Evolutionary conservation across 1,140 invertebrate species (phyloP).

Genomic region (Drosophila willistoni): DNA sequence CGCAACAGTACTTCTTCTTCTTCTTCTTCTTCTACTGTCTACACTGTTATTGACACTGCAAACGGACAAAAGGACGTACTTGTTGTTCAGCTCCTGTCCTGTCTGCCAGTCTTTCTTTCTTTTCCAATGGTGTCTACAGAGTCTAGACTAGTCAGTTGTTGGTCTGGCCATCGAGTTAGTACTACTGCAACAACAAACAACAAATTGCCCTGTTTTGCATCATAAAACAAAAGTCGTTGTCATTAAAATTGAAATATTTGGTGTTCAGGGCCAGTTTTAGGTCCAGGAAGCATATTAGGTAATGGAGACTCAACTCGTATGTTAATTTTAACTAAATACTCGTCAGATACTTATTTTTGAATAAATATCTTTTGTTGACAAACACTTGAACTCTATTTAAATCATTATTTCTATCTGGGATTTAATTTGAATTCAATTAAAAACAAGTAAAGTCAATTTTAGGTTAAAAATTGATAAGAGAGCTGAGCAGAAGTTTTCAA

Average conservation of each 20-base stretch:
- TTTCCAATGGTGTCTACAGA: slow-evolving; percentile 5
- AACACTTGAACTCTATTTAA: too few species aligned
- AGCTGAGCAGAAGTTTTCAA: too few species aligned
- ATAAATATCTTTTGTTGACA: too few species aligned
- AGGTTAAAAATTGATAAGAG: too few species aligned
- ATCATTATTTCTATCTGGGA: too few species aligned
- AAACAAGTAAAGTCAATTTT: too few species aligned
- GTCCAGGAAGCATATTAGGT: not conserved
- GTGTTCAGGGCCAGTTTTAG: not conserved
- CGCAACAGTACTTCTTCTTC: not conserved
- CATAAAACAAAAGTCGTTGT: slow-evolving; percentile 32
- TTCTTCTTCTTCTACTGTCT: not conserved
- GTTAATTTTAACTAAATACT: not conserved
- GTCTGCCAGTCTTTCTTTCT: slow-evolving; percentile 27
- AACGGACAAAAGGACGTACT: slow-evolving; percentile 37
- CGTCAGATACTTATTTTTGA: too few species aligned
- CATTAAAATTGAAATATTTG: slow-evolving; percentile 41
- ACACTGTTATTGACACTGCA: slow-evolving; percentile 44
- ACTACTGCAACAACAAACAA: slow-evolving; percentile 27
- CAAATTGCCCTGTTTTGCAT: slow-evolving; percentile 35
- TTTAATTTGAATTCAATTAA: too few species aligned
- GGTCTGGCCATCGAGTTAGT: not conserved
- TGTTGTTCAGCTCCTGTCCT: slow-evolving; percentile 48
- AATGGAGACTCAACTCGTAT: not conserved
- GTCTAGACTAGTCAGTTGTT: slow-evolving; percentile 6